These are phyloP conservation scores for Cataglyphis rosenhaueri DNA, from an alignment of 2,888 invertebrate species.

Conservation along the genomic window DNA sequence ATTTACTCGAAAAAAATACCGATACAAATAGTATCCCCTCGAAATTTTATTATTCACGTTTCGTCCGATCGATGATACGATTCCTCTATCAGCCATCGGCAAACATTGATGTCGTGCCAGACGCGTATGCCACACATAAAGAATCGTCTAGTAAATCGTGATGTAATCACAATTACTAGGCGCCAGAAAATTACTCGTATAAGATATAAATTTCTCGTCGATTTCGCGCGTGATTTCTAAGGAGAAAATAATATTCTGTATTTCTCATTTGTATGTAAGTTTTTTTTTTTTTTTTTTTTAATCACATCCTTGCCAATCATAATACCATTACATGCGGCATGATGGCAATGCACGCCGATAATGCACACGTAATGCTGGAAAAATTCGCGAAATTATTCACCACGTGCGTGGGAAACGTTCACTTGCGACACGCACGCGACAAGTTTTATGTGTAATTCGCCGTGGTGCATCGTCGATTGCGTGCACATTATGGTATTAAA, in stretches of 20 bases:
- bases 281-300: not conserved
- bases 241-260: not conserved
- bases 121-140: not conserved
- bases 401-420: slow-evolving; percentile 64
- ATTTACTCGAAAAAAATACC: not conserved
- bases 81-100: not conserved
- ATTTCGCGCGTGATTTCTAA: not conserved
- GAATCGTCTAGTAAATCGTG: not conserved
- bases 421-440: slow-evolving; percentile 67
- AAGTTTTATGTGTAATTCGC: slow-evolving; percentile 47
- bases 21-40: not conserved
- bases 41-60: not conserved
- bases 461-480: slow-evolving; percentile 37
- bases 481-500: slow-evolving; percentile 47
- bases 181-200: not conserved
- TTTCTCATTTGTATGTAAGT: not conserved
- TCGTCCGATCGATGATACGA: not conserved
- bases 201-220: not conserved
- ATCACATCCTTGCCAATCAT: slow-evolving; percentile 40
- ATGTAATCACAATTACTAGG: not conserved
- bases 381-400: slow-evolving; percentile 66
- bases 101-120: not conserved
- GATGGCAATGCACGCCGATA: slow-evolving; percentile 12
- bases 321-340: not conserved
- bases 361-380: slow-evolving; percentile 57